Conservation (phyloP, 2,797 vertebrate genomes). For the Acanthurus leucopareius region DNA sequence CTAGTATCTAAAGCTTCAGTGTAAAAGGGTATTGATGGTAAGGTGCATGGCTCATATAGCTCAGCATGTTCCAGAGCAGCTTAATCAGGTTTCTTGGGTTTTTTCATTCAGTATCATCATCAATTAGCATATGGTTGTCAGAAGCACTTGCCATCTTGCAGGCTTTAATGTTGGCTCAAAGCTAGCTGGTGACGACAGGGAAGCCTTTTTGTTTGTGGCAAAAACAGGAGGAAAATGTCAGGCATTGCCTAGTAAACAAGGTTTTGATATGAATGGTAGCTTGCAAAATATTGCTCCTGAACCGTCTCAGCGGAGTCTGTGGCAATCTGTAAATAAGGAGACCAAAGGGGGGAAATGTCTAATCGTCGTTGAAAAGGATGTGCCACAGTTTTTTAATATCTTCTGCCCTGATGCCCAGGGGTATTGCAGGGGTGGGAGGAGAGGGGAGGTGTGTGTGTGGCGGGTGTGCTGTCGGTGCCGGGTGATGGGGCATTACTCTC, state of each 20-base stretch:
- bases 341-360: slow-evolving; percentile 74
- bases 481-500: slow-evolving; percentile 84
- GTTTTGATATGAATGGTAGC: slow-evolving; percentile 56
- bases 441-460: slow-evolving; percentile 60
- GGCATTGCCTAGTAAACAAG: slow-evolving; percentile 42
- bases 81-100: slow-evolving; percentile 24
- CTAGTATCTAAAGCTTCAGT: slow-evolving; percentile 3
- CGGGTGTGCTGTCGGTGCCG: slow-evolving; percentile 64
- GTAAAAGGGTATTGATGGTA: slow-evolving; percentile 3
- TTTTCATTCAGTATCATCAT: slow-evolving; percentile 50
- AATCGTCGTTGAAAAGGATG: slow-evolving; percentile 82
- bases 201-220: slow-evolving; percentile 31
- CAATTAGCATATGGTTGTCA: slow-evolving; percentile 50
- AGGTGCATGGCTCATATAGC: neutral
- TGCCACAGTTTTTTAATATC: slow-evolving; percentile 81
- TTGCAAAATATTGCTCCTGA: slow-evolving; percentile 53
- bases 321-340: slow-evolving; percentile 75
- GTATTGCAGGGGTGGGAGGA: slow-evolving; percentile 72
- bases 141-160: slow-evolving; percentile 37
- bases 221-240: slow-evolving; percentile 48
- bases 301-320: slow-evolving; percentile 51
- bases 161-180: slow-evolving; percentile 53
- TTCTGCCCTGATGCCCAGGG: slow-evolving; percentile 79
- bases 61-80: slow-evolving; percentile 20
- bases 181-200: slow-evolving; percentile 22